Evolutionary conservation across 2,888 invertebrate species (phyloP), one percentile per base, ranked within the genome.

Genomic region (Drosophila nr. fundita): DNA sequence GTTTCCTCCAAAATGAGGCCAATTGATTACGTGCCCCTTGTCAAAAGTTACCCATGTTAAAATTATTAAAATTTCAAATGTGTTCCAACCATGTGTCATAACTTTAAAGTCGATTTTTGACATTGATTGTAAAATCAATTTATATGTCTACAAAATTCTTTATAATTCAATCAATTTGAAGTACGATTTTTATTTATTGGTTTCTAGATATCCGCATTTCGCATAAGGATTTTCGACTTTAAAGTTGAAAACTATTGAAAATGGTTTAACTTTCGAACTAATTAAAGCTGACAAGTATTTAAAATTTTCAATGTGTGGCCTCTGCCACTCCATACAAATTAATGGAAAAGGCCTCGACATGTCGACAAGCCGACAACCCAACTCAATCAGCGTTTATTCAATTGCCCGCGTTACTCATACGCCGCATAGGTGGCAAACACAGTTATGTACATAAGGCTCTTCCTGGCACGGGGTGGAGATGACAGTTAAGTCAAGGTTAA

Each of bases 361-460:
- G 59, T 38, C n/a, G 54, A 55, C 36, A 54, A 29, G 11, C 3
- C 11, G 49, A 18, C 27, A 55, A 60, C 68, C 66, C 63, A 71
- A 58, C 79, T 70, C 81, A 86, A 87, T 83, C 81, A 79, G 40
- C 68, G 68, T 71, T 82, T 54, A 76, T 79, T 78, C 68, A 65
- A 78, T 72, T 80, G 60, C 34, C 29, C 50, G 62, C 60, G 70
- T 86, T 72, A 62, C 76, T 34, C 71, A 88, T 82, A 71, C 80
- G 70, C 68, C 59, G 21, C 40, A 65, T 77, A 27, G 55, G 50
- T 29, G 50, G 11, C n/a, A 36, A 1, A 27, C 7, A 53, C 8
- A 32, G 11, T 21, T 34, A 34, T 34, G 29, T 18, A 29, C 18
- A 34, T 18, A 36, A 11, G 38, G 55, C 18, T 15, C 40, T n/a